Evolutionary conservation across 1,140 invertebrate genomes (phyloP), one percentile per base, ranked within the genome.

Genomic region (Globodera ellingtonae): DNA sequence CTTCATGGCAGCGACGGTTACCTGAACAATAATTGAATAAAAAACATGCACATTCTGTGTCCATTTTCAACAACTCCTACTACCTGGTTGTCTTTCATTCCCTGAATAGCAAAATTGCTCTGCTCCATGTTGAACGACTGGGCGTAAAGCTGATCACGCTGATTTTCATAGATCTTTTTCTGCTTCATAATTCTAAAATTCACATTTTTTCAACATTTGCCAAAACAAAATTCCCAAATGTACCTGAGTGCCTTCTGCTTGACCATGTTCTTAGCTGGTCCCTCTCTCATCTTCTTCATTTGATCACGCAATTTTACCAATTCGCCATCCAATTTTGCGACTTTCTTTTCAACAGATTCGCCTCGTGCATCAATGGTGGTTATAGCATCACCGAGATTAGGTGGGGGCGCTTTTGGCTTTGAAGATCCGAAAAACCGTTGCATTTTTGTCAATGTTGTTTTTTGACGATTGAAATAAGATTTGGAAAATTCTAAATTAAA

Each of bases 61-160:
- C 18, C 13, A 44, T 6, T 8, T n/a, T 44, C 7, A 96, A 62
- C 6, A 62, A 62, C 15, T 62, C 35, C 97, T 3, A 94, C 92
- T 3, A 94, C 92, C 87, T 99, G 96, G 47, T 97, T 99, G 89
- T 99, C 98, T 90, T 99, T 99, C n/a, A 99, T 90, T 0, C 95
- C 94, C 90, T 99, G 97, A 75, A 96, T 95, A 0, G 96, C 94
- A 91, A 95, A 98, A 90, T 98, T 98, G n/a, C 96, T 94, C 91
- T 99, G 98, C 90, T 99, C 98, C 94, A 99, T 97, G 89, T 99
- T 99, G 89, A 99, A 99, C 0, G 95, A 95, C 88, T 99, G 98
- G 79, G 96, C 94, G 81, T 94, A 91, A 48, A 99, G 91, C 90
- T 95, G 96, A 78, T 97, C 95, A 3, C 94, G 91, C 90, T 99